Percentiles rank a stretch among this genome's conserved stretches.
Evolutionary conservation across 2,797 vertebrate species (phyloP).

Genomic region (Chaenodraco wilsoni): DNA sequence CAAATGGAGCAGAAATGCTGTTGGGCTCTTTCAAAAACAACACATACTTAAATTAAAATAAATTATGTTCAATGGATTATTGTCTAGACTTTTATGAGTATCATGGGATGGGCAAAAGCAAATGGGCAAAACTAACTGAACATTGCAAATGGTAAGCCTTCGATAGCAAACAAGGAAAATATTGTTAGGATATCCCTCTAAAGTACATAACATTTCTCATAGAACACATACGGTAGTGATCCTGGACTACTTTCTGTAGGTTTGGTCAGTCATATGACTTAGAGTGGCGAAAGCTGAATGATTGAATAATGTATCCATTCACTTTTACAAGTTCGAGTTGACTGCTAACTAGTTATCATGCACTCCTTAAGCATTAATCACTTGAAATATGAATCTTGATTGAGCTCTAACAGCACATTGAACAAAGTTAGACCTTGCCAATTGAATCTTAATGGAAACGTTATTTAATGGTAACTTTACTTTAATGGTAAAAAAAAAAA

Average conservation of each 20-base stretch:
- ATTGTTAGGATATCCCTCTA: background rate
- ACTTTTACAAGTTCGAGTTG: too few relatives aligned
- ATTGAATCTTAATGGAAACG: background rate
- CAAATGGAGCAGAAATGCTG: constrained; percentile 11
- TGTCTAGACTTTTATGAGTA: background rate
- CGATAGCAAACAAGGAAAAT: background rate
- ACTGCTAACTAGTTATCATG: too few relatives aligned
- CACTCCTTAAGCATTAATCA: background rate
- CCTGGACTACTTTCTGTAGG: background rate
- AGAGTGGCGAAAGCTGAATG: too few relatives aligned
- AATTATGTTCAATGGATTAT: background rate
- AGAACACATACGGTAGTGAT: too few relatives aligned
- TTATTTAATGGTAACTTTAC: background rate
- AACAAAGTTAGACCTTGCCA: background rate
- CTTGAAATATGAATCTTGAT: background rate
- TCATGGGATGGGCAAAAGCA: background rate
- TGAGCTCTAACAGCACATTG: background rate
- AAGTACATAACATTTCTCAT: background rate
- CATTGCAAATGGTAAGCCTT: background rate
- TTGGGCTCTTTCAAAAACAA: constrained; percentile 7
- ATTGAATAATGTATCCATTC: too few relatives aligned
- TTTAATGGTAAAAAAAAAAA: background rate
- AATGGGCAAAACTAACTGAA: background rate
- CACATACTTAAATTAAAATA: background rate
- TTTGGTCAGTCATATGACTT: too few relatives aligned